phyloP scores from a whole-genome alignment of 2,888 invertebrate species.

The Stenodera caucasica region DNA sequence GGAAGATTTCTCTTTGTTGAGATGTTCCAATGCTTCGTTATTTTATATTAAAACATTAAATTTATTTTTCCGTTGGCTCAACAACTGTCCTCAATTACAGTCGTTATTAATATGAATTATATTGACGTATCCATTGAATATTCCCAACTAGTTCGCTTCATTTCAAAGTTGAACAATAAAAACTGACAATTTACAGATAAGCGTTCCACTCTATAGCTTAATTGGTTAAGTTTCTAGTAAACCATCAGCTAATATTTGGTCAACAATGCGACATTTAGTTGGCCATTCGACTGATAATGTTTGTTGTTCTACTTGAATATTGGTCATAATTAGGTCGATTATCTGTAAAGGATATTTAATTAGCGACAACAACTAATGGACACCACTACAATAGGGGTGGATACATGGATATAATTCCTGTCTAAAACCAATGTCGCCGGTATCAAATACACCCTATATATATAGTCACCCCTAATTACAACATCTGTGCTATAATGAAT shows the following conservation, averaged over 20 bases:
- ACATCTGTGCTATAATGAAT: slow-evolving; percentile 14
- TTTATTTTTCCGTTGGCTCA: too few relatives aligned
- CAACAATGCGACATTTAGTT: slow-evolving; percentile 19
- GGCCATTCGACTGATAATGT: slow-evolving; percentile 22
- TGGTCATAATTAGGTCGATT: slow-evolving; percentile 24
- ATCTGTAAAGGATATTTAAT: slow-evolving; percentile 28
- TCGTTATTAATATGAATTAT: too few relatives aligned
- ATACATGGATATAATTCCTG: slow-evolving; percentile 19
- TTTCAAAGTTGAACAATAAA: too few relatives aligned
- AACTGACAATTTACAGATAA: neutral
- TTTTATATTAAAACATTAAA: too few relatives aligned
- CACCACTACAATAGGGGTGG: neutral
- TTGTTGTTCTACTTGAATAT: slow-evolving; percentile 22
- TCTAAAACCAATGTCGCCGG: slow-evolving; percentile 9
- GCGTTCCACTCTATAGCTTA: neutral
- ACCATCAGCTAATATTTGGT: slow-evolving; percentile 11
- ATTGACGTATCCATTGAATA: neutral
- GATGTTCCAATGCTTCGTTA: neutral
- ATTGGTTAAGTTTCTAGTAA: slow-evolving; percentile 15
- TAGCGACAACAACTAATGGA: slow-evolving; percentile 20
- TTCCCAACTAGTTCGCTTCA: too few relatives aligned
- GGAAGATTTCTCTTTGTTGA: neutral
- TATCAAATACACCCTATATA: slow-evolving; percentile 11
- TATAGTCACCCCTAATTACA: slow-evolving; percentile 4
- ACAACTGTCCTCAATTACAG: too few relatives aligned